Percentiles rank a stretch among this genome's conserved stretches.
These are phyloP conservation scores for Sciurus vulgaris DNA, from an alignment of 2,797 vertebrate genomes.

Conservation along the genomic window DNA sequence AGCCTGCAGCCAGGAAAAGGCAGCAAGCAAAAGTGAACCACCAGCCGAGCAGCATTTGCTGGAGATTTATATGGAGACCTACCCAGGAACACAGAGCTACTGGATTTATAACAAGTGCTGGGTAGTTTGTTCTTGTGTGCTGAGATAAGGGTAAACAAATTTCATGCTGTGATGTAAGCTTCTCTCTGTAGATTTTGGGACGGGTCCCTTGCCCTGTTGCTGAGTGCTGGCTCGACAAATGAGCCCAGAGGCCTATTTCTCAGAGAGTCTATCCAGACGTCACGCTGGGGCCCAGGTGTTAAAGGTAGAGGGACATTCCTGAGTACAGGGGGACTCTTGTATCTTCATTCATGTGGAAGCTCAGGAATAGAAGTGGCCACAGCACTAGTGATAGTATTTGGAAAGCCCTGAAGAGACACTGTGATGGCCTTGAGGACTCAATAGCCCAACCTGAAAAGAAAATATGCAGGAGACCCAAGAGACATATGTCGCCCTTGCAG, in stretches of 20 bases:
- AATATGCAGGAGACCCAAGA: neutral
- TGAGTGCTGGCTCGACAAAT: neutral
- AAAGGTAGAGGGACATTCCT: neutral
- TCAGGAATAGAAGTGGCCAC: neutral
- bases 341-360: neutral
- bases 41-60: conserved; percentile 13
- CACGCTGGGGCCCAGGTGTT: neutral
- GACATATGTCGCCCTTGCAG: neutral
- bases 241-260: neutral
- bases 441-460: neutral
- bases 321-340: no score
- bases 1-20: conserved; percentile 18
- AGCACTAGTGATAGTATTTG: neutral
- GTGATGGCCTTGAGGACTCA: neutral
- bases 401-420: neutral
- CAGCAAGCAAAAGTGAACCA: conserved; percentile 36
- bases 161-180: conserved; percentile 56
- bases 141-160: conserved; percentile 79
- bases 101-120: conserved; percentile 64
- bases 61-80: conserved; percentile 64
- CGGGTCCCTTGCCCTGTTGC: conserved; percentile 23
- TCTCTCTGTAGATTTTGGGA: conserved; percentile 66
- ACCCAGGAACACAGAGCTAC: neutral
- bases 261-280: neutral
- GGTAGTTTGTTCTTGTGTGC: conserved; percentile 70